Evolutionary conservation across 1,140 invertebrate species (phyloP).

Genomic region (Acromyrmex charruanus): DNA sequence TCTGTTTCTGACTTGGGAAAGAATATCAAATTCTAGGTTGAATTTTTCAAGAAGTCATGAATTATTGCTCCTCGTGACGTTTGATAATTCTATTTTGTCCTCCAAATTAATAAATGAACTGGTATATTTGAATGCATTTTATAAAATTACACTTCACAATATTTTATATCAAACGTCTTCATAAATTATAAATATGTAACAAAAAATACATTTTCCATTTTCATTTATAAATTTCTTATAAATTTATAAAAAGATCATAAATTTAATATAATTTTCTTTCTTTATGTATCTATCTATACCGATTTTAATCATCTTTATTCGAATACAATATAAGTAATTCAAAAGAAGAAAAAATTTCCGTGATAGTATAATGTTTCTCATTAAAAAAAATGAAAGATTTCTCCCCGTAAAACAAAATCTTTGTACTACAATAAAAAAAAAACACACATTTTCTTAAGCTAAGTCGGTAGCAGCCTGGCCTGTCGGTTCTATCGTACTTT

Average conservation of each 20-base stretch:
- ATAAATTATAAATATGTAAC: background rate
- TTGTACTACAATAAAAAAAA: conserved; percentile 32
- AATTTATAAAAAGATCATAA: background rate
- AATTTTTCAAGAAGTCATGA: conserved; percentile 26
- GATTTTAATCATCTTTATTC: background rate
- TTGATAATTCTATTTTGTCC: background rate
- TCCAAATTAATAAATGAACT: background rate
- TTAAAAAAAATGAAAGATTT: conserved; percentile 8
- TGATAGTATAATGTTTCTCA: background rate
- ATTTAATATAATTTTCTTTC: background rate
- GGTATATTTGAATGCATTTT: background rate
- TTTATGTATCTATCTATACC: background rate
- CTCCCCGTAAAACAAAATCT: background rate
- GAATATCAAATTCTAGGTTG: background rate
- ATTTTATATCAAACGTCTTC: background rate
- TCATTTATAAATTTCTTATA: background rate
- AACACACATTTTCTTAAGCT: conserved; percentile 65
- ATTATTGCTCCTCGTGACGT: background rate
- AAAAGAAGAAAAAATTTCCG: background rate
- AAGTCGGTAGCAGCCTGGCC: conserved; percentile 60
- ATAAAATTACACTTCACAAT: background rate
- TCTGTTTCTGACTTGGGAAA: background rate
- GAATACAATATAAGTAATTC: background rate
- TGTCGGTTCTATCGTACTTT: conserved; percentile 59
- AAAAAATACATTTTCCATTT: background rate